Evolutionary conservation across 1,140 invertebrate species (phyloP).

Genomic region (Apis florea): DNA sequence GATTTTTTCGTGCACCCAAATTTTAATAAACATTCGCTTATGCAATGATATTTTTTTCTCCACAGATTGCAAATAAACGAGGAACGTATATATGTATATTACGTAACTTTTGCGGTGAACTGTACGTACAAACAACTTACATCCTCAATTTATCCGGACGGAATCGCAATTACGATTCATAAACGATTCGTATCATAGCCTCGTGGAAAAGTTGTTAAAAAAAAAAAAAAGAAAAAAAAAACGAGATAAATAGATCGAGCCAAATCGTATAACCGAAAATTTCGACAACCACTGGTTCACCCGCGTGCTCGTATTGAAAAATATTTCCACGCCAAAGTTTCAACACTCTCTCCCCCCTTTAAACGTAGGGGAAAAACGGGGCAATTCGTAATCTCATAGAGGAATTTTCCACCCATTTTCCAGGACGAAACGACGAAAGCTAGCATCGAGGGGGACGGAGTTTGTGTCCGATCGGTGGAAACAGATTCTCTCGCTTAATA

Average conservation of each 20-base stretch:
- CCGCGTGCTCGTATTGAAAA: background rate
- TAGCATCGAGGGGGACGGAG: background rate
- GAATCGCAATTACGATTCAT: background rate
- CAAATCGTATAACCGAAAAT: slow-evolving; percentile 4
- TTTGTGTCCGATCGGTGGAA: background rate
- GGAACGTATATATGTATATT: no score
- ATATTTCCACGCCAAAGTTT: background rate
- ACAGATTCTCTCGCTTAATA: background rate
- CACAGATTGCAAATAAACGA: no score
- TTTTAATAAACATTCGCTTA: no score
- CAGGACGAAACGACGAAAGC: background rate
- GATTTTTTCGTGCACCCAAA: no score
- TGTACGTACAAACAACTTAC: no score
- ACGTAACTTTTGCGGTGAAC: no score
- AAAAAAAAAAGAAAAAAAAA: no score
- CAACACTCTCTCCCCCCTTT: background rate
- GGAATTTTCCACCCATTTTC: background rate
- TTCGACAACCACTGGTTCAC: background rate
- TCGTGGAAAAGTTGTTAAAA: no score
- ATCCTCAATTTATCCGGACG: no score
- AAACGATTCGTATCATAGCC: background rate
- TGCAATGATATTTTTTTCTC: no score
- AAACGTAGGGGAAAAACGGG: background rate
- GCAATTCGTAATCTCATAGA: background rate
- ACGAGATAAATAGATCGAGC: background rate